A percentile compares a stretch with the other conserved stretches of the same genome.
These are phyloP conservation scores for Acrocera orbiculus DNA, from an alignment of 2,888 invertebrate species.

Conservation along the genomic window DNA sequence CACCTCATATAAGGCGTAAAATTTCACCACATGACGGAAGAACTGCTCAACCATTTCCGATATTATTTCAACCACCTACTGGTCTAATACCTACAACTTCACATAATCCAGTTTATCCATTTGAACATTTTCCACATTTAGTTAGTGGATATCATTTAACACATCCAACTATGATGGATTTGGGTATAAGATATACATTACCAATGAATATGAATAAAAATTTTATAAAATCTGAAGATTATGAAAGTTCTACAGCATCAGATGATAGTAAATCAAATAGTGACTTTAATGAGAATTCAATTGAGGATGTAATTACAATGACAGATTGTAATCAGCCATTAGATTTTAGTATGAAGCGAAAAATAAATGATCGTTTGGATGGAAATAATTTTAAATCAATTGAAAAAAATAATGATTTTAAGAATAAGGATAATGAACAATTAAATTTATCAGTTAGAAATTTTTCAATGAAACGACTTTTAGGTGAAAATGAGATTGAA, in stretches of 20 bases:
- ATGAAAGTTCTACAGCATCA: constrained; percentile 5
- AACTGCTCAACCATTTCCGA: constrained; percentile 53
- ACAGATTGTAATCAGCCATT: constrained; percentile 22
- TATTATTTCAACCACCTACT: constrained; percentile 44
- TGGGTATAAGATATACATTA: constrained; percentile 4
- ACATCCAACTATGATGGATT: constrained; percentile 4
- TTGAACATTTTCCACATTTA: constrained; percentile 53
- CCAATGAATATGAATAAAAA: neutral
- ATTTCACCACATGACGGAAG: constrained; percentile 87
- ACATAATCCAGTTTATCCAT: constrained; percentile 50
- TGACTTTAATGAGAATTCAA: constrained; percentile 13
- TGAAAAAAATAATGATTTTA: constrained; percentile 3
- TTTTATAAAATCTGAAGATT: constrained; percentile 7
- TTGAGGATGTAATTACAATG: neutral
- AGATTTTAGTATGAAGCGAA: constrained; percentile 26
- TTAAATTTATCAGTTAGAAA: constrained; percentile 3
- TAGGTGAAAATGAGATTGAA: neutral
- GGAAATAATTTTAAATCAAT: neutral
- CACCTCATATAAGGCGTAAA: constrained; percentile 82
- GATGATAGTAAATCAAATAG: constrained; percentile 9
- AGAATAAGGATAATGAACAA: neutral
- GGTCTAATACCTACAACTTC: constrained; percentile 30
- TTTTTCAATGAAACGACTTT: constrained; percentile 2
- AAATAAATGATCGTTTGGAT: constrained; percentile 11
- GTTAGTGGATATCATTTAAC: constrained; percentile 24